These are phyloP conservation scores for Microtus pennsylvanicus DNA, from an alignment of 2,113 vertebrate genomes.

Conservation along the genomic window DNA sequence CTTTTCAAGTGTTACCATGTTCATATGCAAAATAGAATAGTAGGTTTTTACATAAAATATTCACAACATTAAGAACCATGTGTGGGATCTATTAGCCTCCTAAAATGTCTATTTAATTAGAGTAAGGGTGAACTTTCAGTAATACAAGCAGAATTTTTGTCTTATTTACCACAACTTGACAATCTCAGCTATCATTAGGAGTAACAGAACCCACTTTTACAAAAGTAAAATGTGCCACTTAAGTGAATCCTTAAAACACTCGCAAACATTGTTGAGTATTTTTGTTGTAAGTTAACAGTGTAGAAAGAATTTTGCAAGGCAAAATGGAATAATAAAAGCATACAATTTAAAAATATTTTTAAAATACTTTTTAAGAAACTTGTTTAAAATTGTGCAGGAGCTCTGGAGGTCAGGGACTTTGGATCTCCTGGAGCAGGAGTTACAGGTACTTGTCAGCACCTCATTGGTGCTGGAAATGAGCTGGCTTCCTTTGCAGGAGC, in stretches of 20 bases:
- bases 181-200: background rate
- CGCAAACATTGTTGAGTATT: background rate
- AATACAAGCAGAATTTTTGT: background rate
- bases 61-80: background rate
- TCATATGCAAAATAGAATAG: background rate
- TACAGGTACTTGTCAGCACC: background rate
- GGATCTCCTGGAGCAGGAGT: too few relatives aligned
- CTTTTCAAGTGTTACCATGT: conserved; percentile 44
- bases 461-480: background rate
- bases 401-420: background rate
- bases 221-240: background rate
- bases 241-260: background rate
- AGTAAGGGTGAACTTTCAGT: background rate
- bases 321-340: background rate
- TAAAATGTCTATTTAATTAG: background rate
- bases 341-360: conserved; percentile 1
- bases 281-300: background rate
- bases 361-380: background rate
- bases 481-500: background rate
- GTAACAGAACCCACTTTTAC: background rate
- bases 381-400: background rate
- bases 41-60: background rate
- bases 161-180: background rate
- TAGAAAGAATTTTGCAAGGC: background rate
- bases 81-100: background rate